Evolutionary conservation across 1,140 invertebrate species (phyloP), one percentile per base, ranked within the genome.

Genomic region (Oedothorax gibbosus): DNA sequence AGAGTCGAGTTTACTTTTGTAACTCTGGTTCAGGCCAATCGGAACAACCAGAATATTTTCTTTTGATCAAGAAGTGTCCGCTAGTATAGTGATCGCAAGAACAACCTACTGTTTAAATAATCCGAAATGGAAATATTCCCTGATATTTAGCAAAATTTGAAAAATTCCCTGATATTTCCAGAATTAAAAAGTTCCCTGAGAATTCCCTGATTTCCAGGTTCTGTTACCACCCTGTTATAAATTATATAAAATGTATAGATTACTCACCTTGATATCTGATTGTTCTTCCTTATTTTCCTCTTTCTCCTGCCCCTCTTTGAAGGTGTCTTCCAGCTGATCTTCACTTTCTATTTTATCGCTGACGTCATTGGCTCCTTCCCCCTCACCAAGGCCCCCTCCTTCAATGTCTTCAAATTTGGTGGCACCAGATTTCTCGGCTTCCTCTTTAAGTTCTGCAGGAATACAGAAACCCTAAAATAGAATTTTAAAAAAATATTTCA

Each of bases 321-420:
- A 15, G 0, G 96, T 94, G 87, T 97, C 96, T 85, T 99, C 97
- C 49, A 99, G 89, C 90, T 99, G 98, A 91, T 99, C 98, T 91
- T 99, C 95, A 73, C 92, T 95, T 90, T 99, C 96, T 56, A 99
- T 96, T 89, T 93, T 92, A 77, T 99, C 97, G 1, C 97, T 99
- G 7, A 99, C 96, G 91, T 99, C 98, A 88, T 96, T 97, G 85
- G 95, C 93, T 11, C 97, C 97, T 80, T 98, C 95, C 0, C 97
- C 97, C 87, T 99, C 97, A 0, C 96, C 96, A 3, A 99, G 90
- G 0, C 97, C 98, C 71, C 90, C 91, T 50, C 91, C 92, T 87
- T 94, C 93, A 82, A 92, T 93, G 72, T 92, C 91, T 87, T 92
- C 89, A 88, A 93, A 91, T 69, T 92, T 89, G 14, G 88, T 87